phyloP scores from a whole-genome alignment of 2,113 vertebrate species.

The Ammodramus savannarum region DNA sequence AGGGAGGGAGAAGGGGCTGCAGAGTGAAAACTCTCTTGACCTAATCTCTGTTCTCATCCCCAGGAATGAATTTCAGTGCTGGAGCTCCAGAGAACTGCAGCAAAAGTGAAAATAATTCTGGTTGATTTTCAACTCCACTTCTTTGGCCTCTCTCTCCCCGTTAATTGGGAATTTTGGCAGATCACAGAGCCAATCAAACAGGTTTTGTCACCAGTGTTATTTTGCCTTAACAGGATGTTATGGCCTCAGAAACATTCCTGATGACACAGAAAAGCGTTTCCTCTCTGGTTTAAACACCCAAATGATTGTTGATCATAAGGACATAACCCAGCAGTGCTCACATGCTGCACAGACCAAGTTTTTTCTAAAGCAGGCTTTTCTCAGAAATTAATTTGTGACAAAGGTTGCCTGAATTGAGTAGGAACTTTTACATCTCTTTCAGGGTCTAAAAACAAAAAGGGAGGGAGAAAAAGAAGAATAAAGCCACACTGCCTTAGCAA shows the following conservation, averaged over 20 bases:
- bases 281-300: background rate
- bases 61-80: background rate
- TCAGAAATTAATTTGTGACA: background rate
- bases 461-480: background rate
- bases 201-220: background rate
- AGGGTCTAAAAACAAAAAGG: background rate
- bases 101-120: background rate
- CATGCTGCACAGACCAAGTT: background rate
- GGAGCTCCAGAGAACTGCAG: background rate
- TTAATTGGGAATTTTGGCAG: background rate
- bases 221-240: background rate
- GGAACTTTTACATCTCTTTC: background rate
- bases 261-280: background rate
- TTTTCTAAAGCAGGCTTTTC: background rate
- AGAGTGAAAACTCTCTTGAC: background rate
- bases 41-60: background rate
- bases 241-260: background rate
- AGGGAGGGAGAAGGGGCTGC: background rate
- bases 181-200: background rate
- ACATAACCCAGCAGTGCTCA: background rate
- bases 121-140: background rate
- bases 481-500: background rate
- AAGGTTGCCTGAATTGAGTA: background rate
- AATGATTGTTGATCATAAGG: background rate
- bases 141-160: background rate